Percentiles rank a stretch among this genome's conserved stretches.
These are phyloP conservation scores for Leptopterna dolabrata DNA, from an alignment of 2,888 invertebrate genomes.

Conservation along the genomic window DNA sequence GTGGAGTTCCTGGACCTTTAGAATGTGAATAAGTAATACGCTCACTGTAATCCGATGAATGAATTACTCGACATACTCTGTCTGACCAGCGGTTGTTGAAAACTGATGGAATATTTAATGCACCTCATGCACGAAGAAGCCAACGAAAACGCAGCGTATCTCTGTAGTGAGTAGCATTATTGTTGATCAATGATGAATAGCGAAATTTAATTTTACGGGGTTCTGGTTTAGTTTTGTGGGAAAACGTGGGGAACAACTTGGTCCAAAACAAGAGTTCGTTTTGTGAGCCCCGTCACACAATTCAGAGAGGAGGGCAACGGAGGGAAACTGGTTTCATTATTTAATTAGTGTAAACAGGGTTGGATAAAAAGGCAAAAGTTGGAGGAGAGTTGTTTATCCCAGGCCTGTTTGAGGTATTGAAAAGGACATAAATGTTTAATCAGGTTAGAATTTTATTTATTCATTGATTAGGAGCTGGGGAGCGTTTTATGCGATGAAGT, in stretches of 20 bases:
- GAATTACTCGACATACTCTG: not conserved
- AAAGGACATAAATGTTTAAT: conserved; percentile 45
- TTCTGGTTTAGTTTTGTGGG: not conserved
- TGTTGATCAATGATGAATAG: not conserved
- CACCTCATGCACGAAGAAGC: not conserved
- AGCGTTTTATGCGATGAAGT: not conserved
- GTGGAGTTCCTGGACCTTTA: too few species aligned
- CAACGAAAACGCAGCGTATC: not conserved
- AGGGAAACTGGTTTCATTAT: conserved; percentile 28
- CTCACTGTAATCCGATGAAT: not conserved
- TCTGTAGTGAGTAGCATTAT: not conserved
- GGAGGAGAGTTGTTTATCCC: conserved; percentile 49
- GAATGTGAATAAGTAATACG: too few species aligned
- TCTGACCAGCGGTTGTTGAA: too few species aligned
- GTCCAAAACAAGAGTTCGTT: not conserved
- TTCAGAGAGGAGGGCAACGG: not conserved
- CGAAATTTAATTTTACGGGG: not conserved
- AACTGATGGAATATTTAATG: not conserved
- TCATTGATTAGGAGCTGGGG: conserved; percentile 29
- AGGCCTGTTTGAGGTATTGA: conserved; percentile 18
- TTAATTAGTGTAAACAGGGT: conserved; percentile 19
- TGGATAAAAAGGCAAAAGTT: conserved; percentile 45
- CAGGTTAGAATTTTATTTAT: conserved; percentile 46
- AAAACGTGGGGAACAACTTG: not conserved
- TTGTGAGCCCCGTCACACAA: not conserved